A percentile compares a stretch with the other conserved stretches of the same genome.
Evolutionary conservation across 2,888 invertebrate species (phyloP).

Genomic region (Caenorhabditis auriculariae): DNA sequence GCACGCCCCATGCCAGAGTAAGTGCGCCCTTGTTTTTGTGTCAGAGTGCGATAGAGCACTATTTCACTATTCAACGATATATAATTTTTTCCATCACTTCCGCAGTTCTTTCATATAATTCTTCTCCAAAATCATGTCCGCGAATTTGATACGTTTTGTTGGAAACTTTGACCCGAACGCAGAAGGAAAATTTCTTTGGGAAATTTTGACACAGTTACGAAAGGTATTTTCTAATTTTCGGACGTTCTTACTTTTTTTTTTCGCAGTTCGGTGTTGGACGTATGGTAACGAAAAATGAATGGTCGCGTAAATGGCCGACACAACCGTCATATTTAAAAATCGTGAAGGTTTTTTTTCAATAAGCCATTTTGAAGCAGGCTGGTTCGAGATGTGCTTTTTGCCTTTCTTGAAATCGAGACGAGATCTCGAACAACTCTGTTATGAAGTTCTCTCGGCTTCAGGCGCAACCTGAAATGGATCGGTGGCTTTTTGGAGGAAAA

Average conservation of each 20-base stretch:
- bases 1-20: too few species aligned
- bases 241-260: too few species aligned
- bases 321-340: constrained; percentile 59
- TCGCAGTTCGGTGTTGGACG: constrained; percentile 61
- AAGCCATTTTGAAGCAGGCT: not conserved
- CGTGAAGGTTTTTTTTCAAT: constrained; percentile 38
- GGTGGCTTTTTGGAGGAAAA: constrained; percentile 54
- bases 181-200: constrained; percentile 61
- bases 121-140: too few species aligned
- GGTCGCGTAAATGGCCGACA: constrained; percentile 60
- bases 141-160: constrained; percentile 48
- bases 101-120: too few species aligned
- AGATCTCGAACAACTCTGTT: too few species aligned
- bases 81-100: too few species aligned
- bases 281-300: constrained; percentile 59
- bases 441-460: constrained; percentile 26
- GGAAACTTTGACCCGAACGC: constrained; percentile 58
- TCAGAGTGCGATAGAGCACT: too few species aligned
- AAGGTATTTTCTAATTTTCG: too few species aligned
- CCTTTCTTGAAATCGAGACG: not conserved
- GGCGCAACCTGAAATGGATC: constrained; percentile 59
- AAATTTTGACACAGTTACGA: constrained; percentile 59
- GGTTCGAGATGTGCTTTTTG: too few species aligned
- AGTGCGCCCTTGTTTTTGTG: too few species aligned
- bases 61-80: too few species aligned